These are phyloP conservation scores for Strix occidentalis DNA, from an alignment of 2,797 vertebrate species.

Conservation along the genomic window DNA sequence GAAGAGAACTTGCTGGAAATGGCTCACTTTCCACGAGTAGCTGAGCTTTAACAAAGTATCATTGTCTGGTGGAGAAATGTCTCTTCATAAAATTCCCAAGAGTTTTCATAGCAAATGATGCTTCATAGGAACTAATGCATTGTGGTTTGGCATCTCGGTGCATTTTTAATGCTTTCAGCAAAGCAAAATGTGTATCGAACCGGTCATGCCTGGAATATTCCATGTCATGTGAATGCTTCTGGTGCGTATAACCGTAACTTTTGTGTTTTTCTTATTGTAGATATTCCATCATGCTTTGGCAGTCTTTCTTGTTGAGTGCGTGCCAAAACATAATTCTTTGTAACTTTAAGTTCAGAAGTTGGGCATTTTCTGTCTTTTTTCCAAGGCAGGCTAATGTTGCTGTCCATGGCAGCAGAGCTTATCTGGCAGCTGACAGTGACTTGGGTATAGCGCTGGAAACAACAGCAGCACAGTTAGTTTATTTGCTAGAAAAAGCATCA, in stretches of 20 bases:
- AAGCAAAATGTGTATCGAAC: not conserved
- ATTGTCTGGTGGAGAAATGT: not conserved
- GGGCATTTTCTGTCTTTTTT: not conserved
- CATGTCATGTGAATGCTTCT: not conserved
- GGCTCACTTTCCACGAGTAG: not conserved
- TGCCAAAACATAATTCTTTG: not conserved
- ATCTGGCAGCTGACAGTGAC: not conserved
- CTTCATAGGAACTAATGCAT: not conserved
- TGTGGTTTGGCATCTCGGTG: not conserved
- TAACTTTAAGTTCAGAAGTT: not conserved
- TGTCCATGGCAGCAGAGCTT: not conserved
- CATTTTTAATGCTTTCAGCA: not conserved
- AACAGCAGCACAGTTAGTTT: not conserved
- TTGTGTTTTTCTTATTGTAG: not conserved
- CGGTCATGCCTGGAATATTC: not conserved
- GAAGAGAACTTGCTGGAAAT: not conserved
- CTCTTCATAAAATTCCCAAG: not conserved
- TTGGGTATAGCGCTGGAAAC: not conserved
- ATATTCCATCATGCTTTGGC: not conserved
- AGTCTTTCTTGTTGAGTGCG: not conserved
- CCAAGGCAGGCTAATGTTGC: fast-evolving
- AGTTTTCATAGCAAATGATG: not conserved
- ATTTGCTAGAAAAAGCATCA: not conserved
- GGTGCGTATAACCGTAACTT: not conserved
- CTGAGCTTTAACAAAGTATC: not conserved